Evolutionary conservation across 2,797 vertebrate genomes (phyloP).

Genomic region (Odontamblyopus lacepedii): DNA sequence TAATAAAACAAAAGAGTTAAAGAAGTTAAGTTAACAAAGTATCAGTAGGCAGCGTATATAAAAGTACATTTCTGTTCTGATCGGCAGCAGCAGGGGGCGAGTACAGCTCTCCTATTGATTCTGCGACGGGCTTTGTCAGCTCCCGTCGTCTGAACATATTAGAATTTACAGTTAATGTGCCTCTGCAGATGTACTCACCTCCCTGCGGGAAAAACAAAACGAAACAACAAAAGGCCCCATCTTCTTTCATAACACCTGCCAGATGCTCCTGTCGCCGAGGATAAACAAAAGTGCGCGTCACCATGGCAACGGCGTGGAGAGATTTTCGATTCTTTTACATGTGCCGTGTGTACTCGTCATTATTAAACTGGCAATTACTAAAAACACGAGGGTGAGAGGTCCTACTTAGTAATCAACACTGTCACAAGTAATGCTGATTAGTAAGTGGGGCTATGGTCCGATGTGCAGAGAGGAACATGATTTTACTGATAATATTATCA

Average conservation of each 20-base stretch:
- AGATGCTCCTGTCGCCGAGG: not conserved
- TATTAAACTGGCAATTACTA: not conserved
- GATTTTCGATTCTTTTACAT: not conserved
- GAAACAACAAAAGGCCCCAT: not conserved
- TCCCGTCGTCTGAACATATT: not conserved
- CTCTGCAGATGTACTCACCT: not conserved
- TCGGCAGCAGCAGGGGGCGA: not conserved
- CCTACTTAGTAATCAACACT: not conserved
- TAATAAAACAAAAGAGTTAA: too few relatives aligned
- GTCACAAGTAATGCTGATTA: not conserved
- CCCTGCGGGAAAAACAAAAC: not conserved
- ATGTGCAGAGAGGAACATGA: not conserved
- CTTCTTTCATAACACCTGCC: not conserved
- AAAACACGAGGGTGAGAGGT: constrained; percentile 3
- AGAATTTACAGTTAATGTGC: too few relatives aligned
- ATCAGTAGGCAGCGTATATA: too few relatives aligned
- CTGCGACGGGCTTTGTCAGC: not conserved
- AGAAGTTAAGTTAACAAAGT: too few relatives aligned
- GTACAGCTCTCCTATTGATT: not conserved
- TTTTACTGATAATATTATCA: too few relatives aligned
- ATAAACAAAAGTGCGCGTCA: not conserved
- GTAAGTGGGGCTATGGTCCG: not conserved
- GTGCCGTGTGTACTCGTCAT: not conserved
- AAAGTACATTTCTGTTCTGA: not conserved
- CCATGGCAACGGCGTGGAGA: not conserved